A percentile compares a stretch with the other conserved stretches of the same genome.
phyloP scores from a whole-genome alignment of 2,888 invertebrate species.

The Dasypogon diadema region DNA sequence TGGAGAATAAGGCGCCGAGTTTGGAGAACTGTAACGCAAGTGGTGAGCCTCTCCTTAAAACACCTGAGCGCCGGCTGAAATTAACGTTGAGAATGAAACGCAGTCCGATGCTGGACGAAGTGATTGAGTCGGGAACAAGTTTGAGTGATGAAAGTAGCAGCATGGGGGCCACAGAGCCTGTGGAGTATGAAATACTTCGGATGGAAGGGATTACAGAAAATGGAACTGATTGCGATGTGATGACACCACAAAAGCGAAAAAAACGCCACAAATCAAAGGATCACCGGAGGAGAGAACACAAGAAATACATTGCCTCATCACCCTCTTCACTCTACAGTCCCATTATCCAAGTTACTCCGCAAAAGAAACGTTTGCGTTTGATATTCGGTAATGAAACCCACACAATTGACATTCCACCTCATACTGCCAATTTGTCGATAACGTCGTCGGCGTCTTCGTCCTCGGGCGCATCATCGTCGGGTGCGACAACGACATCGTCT shows the following conservation, averaged over 20 bases:
- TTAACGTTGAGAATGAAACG: slow-evolving; percentile 88
- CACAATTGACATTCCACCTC: slow-evolving; percentile 88
- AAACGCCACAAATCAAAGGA: slow-evolving; percentile 74
- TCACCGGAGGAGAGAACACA: slow-evolving; percentile 57
- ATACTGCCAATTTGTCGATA: slow-evolving; percentile 70
- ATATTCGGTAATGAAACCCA: slow-evolving; percentile 91
- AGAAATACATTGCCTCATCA: slow-evolving; percentile 58
- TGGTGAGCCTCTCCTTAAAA: slow-evolving; percentile 64
- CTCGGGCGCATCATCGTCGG: slow-evolving; percentile 56
- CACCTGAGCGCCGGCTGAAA: slow-evolving; percentile 73
- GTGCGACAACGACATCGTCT: neutral
- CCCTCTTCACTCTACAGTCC: slow-evolving; percentile 68
- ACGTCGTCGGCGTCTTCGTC: slow-evolving; percentile 54
- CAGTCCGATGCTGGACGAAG: slow-evolving; percentile 86
- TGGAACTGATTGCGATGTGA: slow-evolving; percentile 58
- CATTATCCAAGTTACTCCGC: slow-evolving; percentile 71
- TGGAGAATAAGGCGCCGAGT: slow-evolving; percentile 61
- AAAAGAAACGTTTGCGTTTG: slow-evolving; percentile 86
- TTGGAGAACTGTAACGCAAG: slow-evolving; percentile 54
- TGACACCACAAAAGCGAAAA: slow-evolving; percentile 67
- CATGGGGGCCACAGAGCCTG: slow-evolving; percentile 68
- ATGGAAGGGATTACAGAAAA: slow-evolving; percentile 78
- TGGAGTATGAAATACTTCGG: slow-evolving; percentile 87
- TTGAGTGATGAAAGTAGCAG: slow-evolving; percentile 72
- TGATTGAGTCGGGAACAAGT: slow-evolving; percentile 83